Conservation (phyloP, 2,113 vertebrate species). For the Bujurquina vittata region DNA sequence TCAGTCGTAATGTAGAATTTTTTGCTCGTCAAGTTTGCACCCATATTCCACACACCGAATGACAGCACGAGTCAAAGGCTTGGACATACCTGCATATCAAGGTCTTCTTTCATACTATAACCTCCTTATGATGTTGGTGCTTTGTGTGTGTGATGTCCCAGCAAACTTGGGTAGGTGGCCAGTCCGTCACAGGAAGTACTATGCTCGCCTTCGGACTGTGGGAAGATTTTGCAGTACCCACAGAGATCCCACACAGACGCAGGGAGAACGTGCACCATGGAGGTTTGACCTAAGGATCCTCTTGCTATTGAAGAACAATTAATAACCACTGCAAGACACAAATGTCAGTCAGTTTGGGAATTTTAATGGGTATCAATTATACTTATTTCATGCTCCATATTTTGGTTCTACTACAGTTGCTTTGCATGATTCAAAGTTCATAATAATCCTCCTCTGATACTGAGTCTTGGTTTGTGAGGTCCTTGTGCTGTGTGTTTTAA, state of each 20-base stretch:
- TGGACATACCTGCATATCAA: background rate
- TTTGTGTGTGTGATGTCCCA: background rate
- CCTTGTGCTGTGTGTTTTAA: too few species aligned
- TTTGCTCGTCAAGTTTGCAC: too few species aligned
- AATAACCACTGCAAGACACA: background rate
- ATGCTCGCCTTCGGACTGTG: background rate
- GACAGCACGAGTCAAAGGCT: background rate
- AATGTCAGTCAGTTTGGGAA: background rate
- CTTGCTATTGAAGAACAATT: too few species aligned
- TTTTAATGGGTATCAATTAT: too few species aligned
- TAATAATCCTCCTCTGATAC: background rate
- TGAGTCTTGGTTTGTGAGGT: background rate
- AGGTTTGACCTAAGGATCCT: background rate
- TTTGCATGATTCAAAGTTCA: background rate
- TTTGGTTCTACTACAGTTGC: background rate
- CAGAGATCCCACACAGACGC: background rate
- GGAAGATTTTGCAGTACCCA: background rate
- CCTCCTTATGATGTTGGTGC: background rate
- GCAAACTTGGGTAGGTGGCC: background rate
- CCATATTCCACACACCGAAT: background rate
- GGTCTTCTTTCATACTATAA: background rate
- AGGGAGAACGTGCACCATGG: background rate
- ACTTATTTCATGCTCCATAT: background rate
- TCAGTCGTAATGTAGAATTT: background rate
- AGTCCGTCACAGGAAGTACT: background rate